Conservation (phyloP, 2,113 vertebrate species). For the Dasyurus viverrinus region DNA sequence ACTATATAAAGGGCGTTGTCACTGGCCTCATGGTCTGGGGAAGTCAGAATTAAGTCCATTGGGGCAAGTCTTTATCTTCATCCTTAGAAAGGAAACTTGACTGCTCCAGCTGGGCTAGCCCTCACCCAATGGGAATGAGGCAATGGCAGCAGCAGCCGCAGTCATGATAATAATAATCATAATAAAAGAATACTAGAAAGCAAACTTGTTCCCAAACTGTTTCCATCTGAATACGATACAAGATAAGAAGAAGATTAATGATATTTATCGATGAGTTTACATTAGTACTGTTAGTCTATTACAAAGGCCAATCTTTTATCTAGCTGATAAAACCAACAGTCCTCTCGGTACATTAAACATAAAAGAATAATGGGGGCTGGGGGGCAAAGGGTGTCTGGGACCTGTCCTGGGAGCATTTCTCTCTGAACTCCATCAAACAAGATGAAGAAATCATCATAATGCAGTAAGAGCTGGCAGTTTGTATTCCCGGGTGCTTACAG, state of each 20-base stretch:
- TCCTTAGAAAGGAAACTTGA: background rate
- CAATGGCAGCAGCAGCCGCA: background rate
- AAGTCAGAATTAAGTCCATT: constrained; percentile 44
- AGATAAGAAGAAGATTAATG: background rate
- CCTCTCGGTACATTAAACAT: background rate
- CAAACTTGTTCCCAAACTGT: background rate
- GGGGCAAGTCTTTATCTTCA: background rate
- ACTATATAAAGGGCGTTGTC: constrained; percentile 68
- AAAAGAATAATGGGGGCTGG: background rate
- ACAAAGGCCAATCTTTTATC: background rate
- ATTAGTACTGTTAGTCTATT: background rate
- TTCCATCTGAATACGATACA: background rate
- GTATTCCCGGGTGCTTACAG: background rate
- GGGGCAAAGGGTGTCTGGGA: too few relatives aligned
- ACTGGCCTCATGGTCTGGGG: constrained; percentile 50
- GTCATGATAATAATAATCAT: background rate
- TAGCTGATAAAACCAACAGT: background rate
- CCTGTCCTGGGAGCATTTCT: background rate
- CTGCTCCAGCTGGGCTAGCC: background rate
- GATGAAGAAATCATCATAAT: background rate
- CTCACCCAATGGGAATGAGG: background rate
- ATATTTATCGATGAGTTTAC: background rate
- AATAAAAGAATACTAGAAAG: background rate
- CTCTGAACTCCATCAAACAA: background rate
- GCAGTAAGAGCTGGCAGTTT: background rate